Evolutionary conservation across 2,888 invertebrate genomes (phyloP), one percentile per base, ranked within the genome.

Genomic region (Silvanus unidentatus): DNA sequence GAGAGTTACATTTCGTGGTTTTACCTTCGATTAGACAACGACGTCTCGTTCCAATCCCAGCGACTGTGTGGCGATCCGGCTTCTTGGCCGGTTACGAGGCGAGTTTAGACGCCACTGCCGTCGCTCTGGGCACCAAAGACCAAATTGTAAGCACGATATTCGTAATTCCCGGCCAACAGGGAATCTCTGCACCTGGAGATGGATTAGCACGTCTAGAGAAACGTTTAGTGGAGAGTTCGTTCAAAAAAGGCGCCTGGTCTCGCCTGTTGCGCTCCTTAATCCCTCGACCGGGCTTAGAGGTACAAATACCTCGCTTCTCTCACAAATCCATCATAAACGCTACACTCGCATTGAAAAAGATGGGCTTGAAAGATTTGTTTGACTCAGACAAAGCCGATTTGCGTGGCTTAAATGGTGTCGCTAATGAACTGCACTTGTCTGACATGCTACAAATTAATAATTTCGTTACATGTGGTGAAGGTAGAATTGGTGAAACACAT

Each of bases 21-120:
- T 81, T 85, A 34, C 90, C 87, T 0, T 84, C 84, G 5, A 82
- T 88, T 1, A 78, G 88, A 15, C 88, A 88, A 66, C 77, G 88
- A 22, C 80, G 90, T 39, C 73, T 92, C 3, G 82, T 92, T 1
- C 89, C 89, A 1, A 84, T 92, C 2, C 91, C 91, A 0, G 89
- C 91, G 0, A 86, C 84, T 0, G 84, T 90, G 0, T 90, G 84
- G 73, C 79, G 81, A 53, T 75, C 75, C 4, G 85, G 84, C 6
- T 88, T 92, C 55, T 73, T 88, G 15, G 91, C 90, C 1, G 90
- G 91, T 8, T 92, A 91, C 63, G 91, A 92, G 57, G 86, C 88
- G 0, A 81, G 81, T 28, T 69, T 92, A 28, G 92, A 92, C 62
- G 90, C 89, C 0, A 92, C 92, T 0, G 85, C 85, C 1, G 84